Evolutionary conservation across 2,888 invertebrate genomes (phyloP), one percentile per base, ranked within the genome.

Genomic region (Ellobium chinense): DNA sequence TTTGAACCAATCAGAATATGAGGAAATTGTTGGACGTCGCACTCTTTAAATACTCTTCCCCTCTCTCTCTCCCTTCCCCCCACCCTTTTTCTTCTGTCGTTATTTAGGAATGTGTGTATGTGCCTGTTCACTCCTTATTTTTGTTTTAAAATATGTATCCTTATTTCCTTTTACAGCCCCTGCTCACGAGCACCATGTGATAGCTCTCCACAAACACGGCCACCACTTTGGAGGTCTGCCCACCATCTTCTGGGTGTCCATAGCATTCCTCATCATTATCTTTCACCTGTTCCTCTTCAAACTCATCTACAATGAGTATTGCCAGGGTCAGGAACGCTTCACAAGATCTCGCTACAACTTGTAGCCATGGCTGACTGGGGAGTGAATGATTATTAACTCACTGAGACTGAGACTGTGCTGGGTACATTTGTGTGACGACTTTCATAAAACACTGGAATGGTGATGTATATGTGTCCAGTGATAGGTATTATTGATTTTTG

Each of bases 261-360:
- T 98, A 86, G 96, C 96, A 92, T 95, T 96, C 91, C 95, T 98
- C 85, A 97, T 98, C 88, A 94, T 97, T 82, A 95, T 97, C 88
- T 98, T 98, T 94, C 98, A 98, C 93, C 94, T 98, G 89, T 98
- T 98, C 94, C 94, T 98, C 37, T 97, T 96, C 94, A 97, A 97
- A 93, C 95, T 98, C 87, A 96, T 98, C 85, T 96, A 97, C 94
- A 97, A 96, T 88, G 97, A 97, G 92, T 97, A 97, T 92, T 97
- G 96, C 80, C 87, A 87, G 46, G 89, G 89, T 18, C 87, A 89
- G 69, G 90, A 89, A n/a, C 80, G 88, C 29, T 90, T 86, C 75
- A 83, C 85, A 36, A 82, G 88, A 62, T 85, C 85, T 66, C 83
- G 88, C 31, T 90, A 90, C 82, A 88, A 87, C 82, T 85, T 89